Percentiles rank a stretch among this genome's conserved stretches.
phyloP scores from a whole-genome alignment of 2,113 vertebrate species.

The Ascaphus truei region DNA sequence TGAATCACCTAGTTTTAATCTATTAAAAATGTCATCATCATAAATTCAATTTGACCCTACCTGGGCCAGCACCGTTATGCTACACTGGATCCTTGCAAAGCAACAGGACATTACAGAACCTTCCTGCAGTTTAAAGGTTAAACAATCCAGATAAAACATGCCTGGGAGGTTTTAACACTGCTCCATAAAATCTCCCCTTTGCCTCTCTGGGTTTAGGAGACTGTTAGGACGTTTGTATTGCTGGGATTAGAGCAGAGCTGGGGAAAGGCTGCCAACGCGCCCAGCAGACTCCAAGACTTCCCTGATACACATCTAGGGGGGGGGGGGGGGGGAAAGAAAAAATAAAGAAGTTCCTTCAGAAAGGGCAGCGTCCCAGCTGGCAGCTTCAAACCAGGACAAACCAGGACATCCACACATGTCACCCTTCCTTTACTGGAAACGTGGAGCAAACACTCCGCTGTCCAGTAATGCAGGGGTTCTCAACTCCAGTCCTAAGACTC shows the following conservation, averaged over 20 bases:
- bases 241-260: conserved; percentile 13
- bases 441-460: too few relatives aligned
- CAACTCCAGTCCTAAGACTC: too few relatives aligned
- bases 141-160: conserved; percentile 19
- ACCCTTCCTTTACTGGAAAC: too few relatives aligned
- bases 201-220: neutral
- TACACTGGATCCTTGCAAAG: too few relatives aligned
- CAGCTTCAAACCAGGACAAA: neutral
- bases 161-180: conserved; percentile 10
- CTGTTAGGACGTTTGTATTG: neutral
- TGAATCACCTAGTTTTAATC: too few relatives aligned
- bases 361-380: conserved; percentile 5
- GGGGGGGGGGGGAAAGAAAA: conserved; percentile 7
- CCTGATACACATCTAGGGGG: neutral
- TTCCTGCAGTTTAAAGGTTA: conserved; percentile 23
- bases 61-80: too few relatives aligned
- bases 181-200: conserved; percentile 10
- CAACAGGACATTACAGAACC: too few relatives aligned
- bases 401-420: too few relatives aligned
- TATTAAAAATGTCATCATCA: too few relatives aligned
- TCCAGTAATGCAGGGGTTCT: too few relatives aligned
- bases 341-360: neutral
- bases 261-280: neutral
- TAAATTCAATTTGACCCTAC: too few relatives aligned
- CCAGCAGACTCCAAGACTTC: neutral